A percentile compares a stretch with the other conserved stretches of the same genome.
Evolutionary conservation across 2,113 vertebrate species (phyloP).

Genomic region (Cyprinodon tularosa): DNA sequence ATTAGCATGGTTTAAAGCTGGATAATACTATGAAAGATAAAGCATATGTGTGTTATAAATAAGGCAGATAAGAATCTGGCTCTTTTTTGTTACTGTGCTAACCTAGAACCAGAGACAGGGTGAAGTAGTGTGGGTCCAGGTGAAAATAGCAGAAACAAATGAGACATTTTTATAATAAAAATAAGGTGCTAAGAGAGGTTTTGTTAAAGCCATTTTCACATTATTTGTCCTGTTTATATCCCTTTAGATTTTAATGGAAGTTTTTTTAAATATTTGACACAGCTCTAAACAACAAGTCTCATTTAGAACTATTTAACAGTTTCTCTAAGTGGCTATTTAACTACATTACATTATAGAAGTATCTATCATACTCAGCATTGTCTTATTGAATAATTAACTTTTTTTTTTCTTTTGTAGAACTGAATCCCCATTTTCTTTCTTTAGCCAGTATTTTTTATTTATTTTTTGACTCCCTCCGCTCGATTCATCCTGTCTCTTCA

Average conservation of each 20-base stretch:
- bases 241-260: no score
- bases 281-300: neutral
- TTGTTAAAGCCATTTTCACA: conserved; percentile 21
- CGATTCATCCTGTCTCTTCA: conserved; percentile 35
- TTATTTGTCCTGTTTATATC: conserved; percentile 21
- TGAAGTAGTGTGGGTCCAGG: conserved; percentile 35
- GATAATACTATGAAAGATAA: conserved; percentile 49
- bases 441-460: neutral
- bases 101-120: conserved; percentile 50
- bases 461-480: neutral
- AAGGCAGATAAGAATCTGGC: conserved; percentile 32
- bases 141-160: neutral
- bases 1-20: conserved; percentile 46
- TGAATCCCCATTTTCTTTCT: neutral
- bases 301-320: neutral
- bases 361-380: neutral
- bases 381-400: neutral
- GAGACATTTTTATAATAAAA: conserved; percentile 3
- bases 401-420: neutral
- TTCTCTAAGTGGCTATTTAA: neutral
- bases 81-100: conserved; percentile 24
- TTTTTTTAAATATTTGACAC: neutral
- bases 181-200: conserved; percentile 14
- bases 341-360: neutral
- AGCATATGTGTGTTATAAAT: conserved; percentile 55